Evolutionary conservation across 2,113 vertebrate species (phyloP), one percentile per base, ranked within the genome.

Genomic region (Phalacrocorax carbo): DNA sequence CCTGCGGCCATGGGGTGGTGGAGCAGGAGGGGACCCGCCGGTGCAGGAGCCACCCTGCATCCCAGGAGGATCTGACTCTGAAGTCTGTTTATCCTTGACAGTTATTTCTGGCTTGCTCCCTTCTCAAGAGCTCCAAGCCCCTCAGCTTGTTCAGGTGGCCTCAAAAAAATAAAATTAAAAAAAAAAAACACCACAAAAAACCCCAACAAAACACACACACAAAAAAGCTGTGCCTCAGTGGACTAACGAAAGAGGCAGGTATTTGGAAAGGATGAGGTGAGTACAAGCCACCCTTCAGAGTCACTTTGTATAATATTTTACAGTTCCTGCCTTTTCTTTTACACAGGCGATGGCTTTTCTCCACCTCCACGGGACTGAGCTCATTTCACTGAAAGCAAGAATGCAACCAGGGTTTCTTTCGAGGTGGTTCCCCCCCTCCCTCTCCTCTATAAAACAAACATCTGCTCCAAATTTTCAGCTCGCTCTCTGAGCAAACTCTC

Each of bases 391-490:
- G 65, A 84, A 64, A 76, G 82, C 88, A 88, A 81, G 90, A 96
- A 78, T 40, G 66, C 57, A 89, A 52, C 52, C 72, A 77, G 49
- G 58, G 76, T 10, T 77, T 93, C 15, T 72, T 70, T 42, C 1
- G 29, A 92, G 93, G 79, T 82, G 65, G 65, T 3, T 77, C 10
- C 6, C 40, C 30, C n/a, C 46, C 51, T 8, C 15, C 2, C 62
- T 7, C 85, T 77, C 82, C 25, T 60, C 94, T 69, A 90, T 95
- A 95, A 97, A 97, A 61, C 90, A 82, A 95, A 97, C 94, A 97
- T 97, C 97, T 97, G 96, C 95, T 97, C 81, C 75, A 54, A 89
- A 96, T 97, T 96, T 97, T 86, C 96, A 87, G 88, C 88, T 95
- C 52, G 5, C 77, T 81, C 80, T 95, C 76, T 11, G 51, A 95